These are phyloP conservation scores for Ianthella basta DNA, from an alignment of 37 sponge, comb jelly and placozoan genomes.

Conservation along the genomic window DNA sequence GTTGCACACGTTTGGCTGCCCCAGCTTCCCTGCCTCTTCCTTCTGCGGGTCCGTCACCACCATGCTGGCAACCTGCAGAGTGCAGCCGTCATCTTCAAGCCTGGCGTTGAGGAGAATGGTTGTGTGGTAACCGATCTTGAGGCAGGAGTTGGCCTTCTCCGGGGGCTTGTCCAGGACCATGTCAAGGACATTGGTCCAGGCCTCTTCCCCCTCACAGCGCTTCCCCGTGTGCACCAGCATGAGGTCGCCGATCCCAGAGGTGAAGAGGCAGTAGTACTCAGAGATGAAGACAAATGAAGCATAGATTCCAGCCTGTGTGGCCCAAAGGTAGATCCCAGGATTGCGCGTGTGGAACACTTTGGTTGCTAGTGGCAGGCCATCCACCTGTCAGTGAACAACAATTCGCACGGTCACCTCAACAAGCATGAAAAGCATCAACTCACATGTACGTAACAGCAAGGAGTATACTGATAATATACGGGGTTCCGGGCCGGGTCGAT, in stretches of 20 bases:
- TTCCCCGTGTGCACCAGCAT: slow-evolving; percentile 17
- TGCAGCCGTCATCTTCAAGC: not conserved
- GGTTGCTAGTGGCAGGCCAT: slow-evolving; percentile 2
- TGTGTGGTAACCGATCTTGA: slow-evolving; percentile 1
- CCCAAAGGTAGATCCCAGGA: slow-evolving; percentile 16
- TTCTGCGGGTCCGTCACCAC: not conserved
- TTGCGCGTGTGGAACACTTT: not conserved
- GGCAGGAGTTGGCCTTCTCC: not conserved
- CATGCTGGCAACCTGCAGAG: slow-evolving; percentile 10
- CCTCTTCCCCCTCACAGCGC: slow-evolving; percentile 4
- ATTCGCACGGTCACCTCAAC: no score
- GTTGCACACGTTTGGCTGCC: not conserved
- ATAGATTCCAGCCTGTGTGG: not conserved
- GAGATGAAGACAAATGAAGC: slow-evolving; percentile 8
- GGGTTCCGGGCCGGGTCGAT: no score
- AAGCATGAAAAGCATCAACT: no score
- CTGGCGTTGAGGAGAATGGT: not conserved
- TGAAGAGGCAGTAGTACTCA: slow-evolving; percentile 18
- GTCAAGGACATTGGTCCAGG: slow-evolving; percentile 1
- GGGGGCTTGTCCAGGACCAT: slow-evolving; percentile 24
- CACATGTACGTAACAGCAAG: no score
- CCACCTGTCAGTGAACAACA: not conserved
- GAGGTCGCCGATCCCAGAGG: slow-evolving; percentile 14
- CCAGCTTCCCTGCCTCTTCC: not conserved
- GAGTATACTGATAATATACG: no score